phyloP scores from a whole-genome alignment of 2,113 vertebrate genomes.

The Orthonyx spaldingii region DNA sequence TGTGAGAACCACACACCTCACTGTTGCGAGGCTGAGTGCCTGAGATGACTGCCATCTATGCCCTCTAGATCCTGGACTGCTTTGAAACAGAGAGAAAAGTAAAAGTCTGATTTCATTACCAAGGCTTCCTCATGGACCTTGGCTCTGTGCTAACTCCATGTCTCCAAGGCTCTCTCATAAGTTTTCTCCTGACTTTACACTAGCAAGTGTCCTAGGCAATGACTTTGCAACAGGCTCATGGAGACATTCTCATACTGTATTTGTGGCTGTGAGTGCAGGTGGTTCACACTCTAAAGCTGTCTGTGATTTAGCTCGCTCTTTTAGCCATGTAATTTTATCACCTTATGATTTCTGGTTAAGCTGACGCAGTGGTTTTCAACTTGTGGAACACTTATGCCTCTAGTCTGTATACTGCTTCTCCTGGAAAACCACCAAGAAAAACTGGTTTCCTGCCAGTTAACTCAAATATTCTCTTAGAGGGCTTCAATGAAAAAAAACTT shows the following conservation, averaged over 20 bases:
- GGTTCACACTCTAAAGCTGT: background rate
- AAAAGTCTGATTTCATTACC: background rate
- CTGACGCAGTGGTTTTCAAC: background rate
- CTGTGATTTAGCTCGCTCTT: background rate
- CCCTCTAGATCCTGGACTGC: background rate
- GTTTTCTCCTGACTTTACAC: background rate
- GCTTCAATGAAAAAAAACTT: background rate
- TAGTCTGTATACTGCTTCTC: background rate
- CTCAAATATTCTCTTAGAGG: background rate
- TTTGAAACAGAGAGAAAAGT: background rate
- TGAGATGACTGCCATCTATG: background rate
- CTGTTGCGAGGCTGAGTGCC: fast-evolving
- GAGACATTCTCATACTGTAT: background rate
- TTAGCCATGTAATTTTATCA: background rate
- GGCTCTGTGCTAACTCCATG: background rate
- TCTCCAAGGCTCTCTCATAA: background rate
- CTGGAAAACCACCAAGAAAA: slow-evolving; percentile 3
- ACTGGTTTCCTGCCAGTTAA: background rate
- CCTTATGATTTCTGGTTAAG: background rate
- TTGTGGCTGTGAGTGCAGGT: background rate
- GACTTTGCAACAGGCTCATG: background rate
- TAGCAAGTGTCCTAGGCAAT: background rate
- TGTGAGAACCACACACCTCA: background rate
- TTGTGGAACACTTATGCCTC: background rate
- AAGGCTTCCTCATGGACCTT: background rate